Conservation (phyloP, 2,113 vertebrate species). For the Melanerpes aurifrons region DNA sequence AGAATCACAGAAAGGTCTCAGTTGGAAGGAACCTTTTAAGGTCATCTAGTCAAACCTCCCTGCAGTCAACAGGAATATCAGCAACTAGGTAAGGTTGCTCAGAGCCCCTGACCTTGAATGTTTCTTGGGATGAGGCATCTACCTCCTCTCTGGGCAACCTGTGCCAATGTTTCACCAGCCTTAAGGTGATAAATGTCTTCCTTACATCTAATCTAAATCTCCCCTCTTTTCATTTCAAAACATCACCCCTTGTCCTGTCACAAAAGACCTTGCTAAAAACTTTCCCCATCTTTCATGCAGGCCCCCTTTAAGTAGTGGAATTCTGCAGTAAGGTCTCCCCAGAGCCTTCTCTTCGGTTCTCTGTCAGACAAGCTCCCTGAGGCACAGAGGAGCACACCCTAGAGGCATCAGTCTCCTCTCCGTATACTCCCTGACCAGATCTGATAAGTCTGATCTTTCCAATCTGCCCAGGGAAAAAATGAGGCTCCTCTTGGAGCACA, state of each 20-base stretch:
- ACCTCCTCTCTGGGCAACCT: neutral
- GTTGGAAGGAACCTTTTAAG: neutral
- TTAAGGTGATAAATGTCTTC: neutral
- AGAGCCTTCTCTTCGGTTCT: neutral
- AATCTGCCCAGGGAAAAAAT: neutral
- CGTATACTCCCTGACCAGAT: neutral
- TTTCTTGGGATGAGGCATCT: neutral
- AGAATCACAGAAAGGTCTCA: neutral
- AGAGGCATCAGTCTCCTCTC: neutral
- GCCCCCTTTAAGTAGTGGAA: neutral
- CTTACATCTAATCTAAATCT: neutral
- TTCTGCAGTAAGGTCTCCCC: neutral
- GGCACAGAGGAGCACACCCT: neutral
- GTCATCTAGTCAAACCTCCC: too few relatives aligned
- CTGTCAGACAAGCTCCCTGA: neutral
- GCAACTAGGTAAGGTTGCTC: neutral
- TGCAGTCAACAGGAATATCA: neutral
- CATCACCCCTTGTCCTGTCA: accelerated
- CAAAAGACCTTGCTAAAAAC: neutral
- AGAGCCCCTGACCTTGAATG: neutral
- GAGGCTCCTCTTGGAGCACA: neutral
- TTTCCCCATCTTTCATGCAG: neutral
- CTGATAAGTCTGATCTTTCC: neutral
- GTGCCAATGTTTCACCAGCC: neutral
- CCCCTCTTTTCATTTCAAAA: neutral